Percentiles rank a stretch among this genome's conserved stretches.
Evolutionary conservation across 1,140 invertebrate genomes (phyloP).

Genomic region (Portunus trituberculatus): DNA sequence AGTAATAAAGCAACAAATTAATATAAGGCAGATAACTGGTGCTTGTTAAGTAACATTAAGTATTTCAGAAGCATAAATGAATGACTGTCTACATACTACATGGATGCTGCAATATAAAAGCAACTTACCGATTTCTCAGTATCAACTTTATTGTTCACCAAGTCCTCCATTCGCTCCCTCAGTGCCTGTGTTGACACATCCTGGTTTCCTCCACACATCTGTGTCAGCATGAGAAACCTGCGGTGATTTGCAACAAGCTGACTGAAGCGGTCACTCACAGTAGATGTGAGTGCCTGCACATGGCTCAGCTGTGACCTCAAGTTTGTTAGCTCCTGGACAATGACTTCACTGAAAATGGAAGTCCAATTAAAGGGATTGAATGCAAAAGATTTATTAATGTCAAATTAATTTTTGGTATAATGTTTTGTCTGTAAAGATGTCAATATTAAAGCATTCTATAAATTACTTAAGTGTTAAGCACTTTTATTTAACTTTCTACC

Average conservation of each 20-base stretch:
- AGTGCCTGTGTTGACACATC: constrained; percentile 64
- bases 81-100: no score
- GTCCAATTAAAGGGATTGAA: neutral
- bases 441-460: neutral
- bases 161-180: constrained; percentile 74
- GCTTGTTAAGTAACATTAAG: no score
- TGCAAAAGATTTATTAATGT: neutral
- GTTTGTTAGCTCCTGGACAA: constrained; percentile 63
- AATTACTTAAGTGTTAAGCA: no score
- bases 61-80: no score
- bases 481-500: no score
- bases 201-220: constrained; percentile 68
- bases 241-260: constrained; percentile 76
- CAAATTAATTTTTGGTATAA: neutral
- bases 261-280: constrained; percentile 75
- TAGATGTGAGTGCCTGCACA: constrained; percentile 59
- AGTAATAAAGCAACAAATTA: no score
- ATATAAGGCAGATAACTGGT: no score
- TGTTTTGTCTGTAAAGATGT: neutral
- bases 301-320: constrained; percentile 62
- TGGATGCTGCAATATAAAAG: neutral
- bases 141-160: constrained; percentile 77
- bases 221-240: constrained; percentile 74
- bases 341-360: constrained; percentile 63
- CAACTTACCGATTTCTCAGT: constrained; percentile 75